These are phyloP conservation scores for Halictus ligatus DNA, from an alignment of 2,888 invertebrate genomes.

Conservation along the genomic window DNA sequence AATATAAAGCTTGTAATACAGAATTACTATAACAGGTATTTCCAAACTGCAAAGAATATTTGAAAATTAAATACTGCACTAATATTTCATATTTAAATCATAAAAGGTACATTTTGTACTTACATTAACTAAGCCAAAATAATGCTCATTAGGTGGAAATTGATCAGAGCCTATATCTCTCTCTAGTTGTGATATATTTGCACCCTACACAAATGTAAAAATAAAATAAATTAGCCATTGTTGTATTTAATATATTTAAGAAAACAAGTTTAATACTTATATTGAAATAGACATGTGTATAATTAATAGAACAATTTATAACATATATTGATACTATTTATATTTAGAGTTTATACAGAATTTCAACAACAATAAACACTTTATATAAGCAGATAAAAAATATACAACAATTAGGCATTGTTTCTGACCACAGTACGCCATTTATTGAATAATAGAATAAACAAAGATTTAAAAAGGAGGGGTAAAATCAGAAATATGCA, in stretches of 20 bases:
- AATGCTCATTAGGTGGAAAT: conserved; percentile 99
- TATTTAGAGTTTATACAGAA: background rate
- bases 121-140: conserved; percentile 99
- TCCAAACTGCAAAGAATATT: conserved; percentile 92
- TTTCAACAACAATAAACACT: background rate
- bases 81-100: background rate
- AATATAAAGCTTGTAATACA: conserved; percentile 99
- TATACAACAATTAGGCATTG: conserved; percentile 14
- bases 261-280: background rate
- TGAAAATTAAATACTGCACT: conserved; percentile 9
- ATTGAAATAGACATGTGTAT: background rate
- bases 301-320: background rate
- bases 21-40: conserved; percentile 99
- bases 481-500: background rate
- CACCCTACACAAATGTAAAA: conserved; percentile 90
- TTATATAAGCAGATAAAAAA: background rate
- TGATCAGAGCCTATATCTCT: conserved; percentile 99
- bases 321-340: background rate
- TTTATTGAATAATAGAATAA: background rate
- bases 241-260: background rate
- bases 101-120: conserved; percentile 83
- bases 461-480: background rate
- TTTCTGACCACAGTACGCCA: background rate
- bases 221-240: background rate
- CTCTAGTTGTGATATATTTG: conserved; percentile 99